Conservation (phyloP, 1,140 invertebrate species). For the Belonocnema kinseyi region DNA sequence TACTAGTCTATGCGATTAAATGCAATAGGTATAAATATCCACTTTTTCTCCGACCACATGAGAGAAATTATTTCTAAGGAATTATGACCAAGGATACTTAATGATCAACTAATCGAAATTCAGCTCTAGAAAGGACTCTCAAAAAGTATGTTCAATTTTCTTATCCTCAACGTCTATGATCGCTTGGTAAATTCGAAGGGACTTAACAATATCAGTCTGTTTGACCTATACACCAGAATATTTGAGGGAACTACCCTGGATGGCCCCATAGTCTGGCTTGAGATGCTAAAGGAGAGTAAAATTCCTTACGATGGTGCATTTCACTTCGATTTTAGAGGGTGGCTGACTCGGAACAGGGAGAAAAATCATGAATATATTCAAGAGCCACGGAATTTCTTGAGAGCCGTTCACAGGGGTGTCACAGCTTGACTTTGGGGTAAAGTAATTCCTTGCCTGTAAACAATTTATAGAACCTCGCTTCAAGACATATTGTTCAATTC, state of each 20-base stretch:
- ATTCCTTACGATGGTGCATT: constrained; percentile 35
- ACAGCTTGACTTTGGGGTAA: constrained; percentile 4
- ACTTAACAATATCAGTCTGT: no score
- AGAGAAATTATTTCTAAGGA: no score
- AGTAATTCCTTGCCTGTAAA: constrained; percentile 39
- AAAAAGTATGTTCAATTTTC: no score
- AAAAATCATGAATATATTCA: constrained; percentile 63
- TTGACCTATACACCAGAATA: no score
- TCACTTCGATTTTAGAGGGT: constrained; percentile 53
- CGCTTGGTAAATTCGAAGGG: no score
- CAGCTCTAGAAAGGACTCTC: no score
- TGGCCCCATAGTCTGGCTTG: not conserved
- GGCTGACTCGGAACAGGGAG: constrained; percentile 44
- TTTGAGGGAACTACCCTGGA: not conserved
- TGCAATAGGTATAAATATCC: no score
- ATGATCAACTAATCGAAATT: no score
- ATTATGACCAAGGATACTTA: no score
- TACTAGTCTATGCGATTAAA: no score
- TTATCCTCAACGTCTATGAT: no score
- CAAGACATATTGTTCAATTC: constrained; percentile 7
- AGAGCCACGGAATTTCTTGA: constrained; percentile 52
- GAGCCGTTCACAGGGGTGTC: constrained; percentile 36
- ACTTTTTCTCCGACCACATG: no score
- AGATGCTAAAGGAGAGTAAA: constrained; percentile 32
- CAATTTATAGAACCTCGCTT: constrained; percentile 52